Percentiles rank a stretch among this genome's conserved stretches.
phyloP scores from a whole-genome alignment of 2,113 vertebrate species.

The Alligator mississippiensis region DNA sequence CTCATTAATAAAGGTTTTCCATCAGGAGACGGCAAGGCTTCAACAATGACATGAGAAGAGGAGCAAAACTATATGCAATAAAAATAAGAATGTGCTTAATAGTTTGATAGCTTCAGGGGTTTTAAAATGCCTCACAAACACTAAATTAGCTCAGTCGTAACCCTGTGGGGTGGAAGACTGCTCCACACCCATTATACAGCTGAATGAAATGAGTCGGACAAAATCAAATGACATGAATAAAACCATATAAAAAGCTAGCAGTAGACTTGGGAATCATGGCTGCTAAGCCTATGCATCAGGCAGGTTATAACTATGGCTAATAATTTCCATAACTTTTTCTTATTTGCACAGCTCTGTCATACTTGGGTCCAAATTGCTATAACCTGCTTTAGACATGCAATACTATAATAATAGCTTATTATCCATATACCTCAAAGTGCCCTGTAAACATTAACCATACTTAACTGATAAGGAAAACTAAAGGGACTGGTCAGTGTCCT shows the following conservation, averaged over 20 bases:
- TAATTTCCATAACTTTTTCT: not conserved
- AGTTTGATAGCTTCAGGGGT: not conserved
- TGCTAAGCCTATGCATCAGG: not conserved
- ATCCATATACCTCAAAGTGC: not conserved
- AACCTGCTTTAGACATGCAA: not conserved
- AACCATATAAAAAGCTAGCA: not conserved
- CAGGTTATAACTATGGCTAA: not conserved
- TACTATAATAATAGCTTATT: not conserved
- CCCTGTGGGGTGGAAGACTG: too few relatives aligned
- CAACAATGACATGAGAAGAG: not conserved
- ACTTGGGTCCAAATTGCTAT: rapidly evolving
- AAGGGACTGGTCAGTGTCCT: not conserved
- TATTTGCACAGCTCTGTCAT: not conserved
- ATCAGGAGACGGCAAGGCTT: not conserved
- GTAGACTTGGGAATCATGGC: not conserved
- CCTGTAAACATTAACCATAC: not conserved
- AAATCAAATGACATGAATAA: not conserved
- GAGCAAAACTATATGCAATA: not conserved
- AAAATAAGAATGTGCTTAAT: not conserved
- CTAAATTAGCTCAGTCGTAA: not conserved
- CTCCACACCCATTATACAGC: not conserved
- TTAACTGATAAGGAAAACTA: not conserved
- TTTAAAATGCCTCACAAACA: not conserved
- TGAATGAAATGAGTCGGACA: not conserved
- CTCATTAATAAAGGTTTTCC: not conserved